Evolutionary conservation across 2,888 invertebrate genomes (phyloP).

Genomic region (Agrotis ipsilon): DNA sequence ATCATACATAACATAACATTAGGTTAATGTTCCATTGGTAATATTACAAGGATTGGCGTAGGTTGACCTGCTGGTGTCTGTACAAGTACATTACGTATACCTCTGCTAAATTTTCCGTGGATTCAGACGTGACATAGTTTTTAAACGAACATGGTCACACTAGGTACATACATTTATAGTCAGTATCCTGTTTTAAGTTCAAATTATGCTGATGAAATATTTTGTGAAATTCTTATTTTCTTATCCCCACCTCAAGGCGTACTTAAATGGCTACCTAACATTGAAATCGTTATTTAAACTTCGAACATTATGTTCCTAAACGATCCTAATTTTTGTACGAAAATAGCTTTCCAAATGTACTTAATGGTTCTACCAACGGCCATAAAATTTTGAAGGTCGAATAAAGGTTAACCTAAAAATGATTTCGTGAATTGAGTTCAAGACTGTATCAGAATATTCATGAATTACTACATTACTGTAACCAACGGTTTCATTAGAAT

Average conservation of each 20-base stretch:
- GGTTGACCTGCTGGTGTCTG: no score
- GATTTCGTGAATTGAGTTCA: not conserved
- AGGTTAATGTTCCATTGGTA: no score
- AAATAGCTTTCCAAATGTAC: not conserved
- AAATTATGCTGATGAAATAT: no score
- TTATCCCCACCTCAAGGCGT: not conserved
- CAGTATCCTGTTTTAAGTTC: no score
- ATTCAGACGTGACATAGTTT: no score
- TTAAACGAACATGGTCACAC: no score
- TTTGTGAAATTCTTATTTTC: no score
- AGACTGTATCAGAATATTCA: not conserved
- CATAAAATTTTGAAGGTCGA: conserved; percentile 1
- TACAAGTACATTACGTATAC: no score
- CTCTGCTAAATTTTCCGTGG: no score
- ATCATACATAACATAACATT: no score
- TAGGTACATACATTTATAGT: no score
- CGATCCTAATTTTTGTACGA: not conserved
- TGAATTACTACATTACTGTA: not conserved
- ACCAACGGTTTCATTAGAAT: not conserved
- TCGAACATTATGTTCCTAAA: not conserved
- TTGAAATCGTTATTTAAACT: not conserved
- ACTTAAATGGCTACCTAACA: not conserved
- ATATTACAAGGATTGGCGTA: no score
- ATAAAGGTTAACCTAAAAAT: not conserved
- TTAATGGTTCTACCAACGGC: not conserved